Evolutionary conservation across 1,140 invertebrate genomes (phyloP).

Genomic region (Sinonovacula constricta): DNA sequence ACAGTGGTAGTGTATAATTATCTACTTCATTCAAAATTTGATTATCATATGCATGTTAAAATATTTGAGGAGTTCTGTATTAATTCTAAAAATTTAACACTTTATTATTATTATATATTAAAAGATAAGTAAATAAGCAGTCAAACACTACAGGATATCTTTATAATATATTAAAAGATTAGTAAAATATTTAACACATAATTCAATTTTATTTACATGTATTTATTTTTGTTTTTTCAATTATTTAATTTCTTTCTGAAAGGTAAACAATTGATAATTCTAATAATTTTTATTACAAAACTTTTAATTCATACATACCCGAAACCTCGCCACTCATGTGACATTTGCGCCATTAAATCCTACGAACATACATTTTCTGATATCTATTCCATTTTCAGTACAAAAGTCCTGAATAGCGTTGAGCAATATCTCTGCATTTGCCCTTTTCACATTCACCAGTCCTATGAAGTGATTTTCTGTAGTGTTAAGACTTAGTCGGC

Average conservation of each 20-base stretch:
- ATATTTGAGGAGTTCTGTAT: background rate
- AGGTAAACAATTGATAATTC: too few species aligned
- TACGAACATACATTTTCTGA: constrained; percentile 3
- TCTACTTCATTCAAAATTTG: background rate
- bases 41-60: background rate
- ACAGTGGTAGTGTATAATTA: too few species aligned
- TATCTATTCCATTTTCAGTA: background rate
- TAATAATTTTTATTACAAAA: background rate
- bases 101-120: too few species aligned
- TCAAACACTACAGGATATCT: too few species aligned
- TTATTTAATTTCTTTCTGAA: background rate
- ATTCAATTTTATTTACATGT: background rate
- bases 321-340: constrained; percentile 16
- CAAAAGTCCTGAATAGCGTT: constrained; percentile 2
- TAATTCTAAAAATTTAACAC: background rate
- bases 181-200: background rate
- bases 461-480: background rate
- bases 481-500: too few species aligned
- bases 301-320: background rate
- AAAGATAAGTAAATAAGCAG: too few species aligned
- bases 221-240: background rate
- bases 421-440: background rate
- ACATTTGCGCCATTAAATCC: constrained; percentile 26
- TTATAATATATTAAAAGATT: too few species aligned
- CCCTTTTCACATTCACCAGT: background rate